Evolutionary conservation across 2,797 vertebrate genomes (phyloP).

Genomic region (Notamacropus eugenii): DNA sequence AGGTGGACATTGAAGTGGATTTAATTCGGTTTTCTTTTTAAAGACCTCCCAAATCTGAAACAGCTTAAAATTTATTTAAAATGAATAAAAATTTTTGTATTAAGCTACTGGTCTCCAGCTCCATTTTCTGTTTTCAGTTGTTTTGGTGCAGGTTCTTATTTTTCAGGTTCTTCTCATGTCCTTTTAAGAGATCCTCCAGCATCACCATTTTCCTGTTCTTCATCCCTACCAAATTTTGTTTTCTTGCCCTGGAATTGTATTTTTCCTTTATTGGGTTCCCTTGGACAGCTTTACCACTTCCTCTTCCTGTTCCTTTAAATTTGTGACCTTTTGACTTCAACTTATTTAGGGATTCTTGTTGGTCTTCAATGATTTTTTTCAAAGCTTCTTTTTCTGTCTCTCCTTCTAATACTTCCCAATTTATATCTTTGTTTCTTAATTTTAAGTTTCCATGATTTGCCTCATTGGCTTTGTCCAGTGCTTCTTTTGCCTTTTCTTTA

Average conservation of each 20-base stretch:
- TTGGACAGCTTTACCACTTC: constrained; percentile 89
- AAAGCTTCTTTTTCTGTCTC: constrained; percentile 92
- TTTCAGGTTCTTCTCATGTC: constrained; percentile 86
- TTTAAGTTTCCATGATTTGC: constrained; percentile 90
- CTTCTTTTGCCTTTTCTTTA: constrained; percentile 92
- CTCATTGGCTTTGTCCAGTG: constrained; percentile 92
- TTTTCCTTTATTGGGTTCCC: constrained; percentile 89
- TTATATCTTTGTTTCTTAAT: constrained; percentile 90
- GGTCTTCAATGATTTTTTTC: constrained; percentile 95
- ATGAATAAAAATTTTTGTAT: constrained; percentile 81
- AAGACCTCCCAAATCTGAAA: constrained; percentile 86
- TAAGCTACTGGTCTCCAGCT: constrained; percentile 86
- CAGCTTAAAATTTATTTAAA: constrained; percentile 84
- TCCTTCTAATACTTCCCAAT: constrained; percentile 94
- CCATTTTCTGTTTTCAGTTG: constrained; percentile 94
- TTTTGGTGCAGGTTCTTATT: constrained; percentile 90
- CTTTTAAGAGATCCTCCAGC: constrained; percentile 88
- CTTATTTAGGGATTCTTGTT: constrained; percentile 92
- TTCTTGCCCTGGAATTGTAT: constrained; percentile 94
- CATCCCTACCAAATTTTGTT: constrained; percentile 94
- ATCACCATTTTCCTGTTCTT: constrained; percentile 83
- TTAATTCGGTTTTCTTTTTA: constrained; percentile 94
- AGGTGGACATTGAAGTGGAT: constrained; percentile 99
- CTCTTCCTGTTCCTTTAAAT: constrained; percentile 90
- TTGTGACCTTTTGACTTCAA: constrained; percentile 90